Evolutionary conservation across 2,797 vertebrate species (phyloP), one percentile per base, ranked within the genome.

Genomic region (Anniella stebbinsi): DNA sequence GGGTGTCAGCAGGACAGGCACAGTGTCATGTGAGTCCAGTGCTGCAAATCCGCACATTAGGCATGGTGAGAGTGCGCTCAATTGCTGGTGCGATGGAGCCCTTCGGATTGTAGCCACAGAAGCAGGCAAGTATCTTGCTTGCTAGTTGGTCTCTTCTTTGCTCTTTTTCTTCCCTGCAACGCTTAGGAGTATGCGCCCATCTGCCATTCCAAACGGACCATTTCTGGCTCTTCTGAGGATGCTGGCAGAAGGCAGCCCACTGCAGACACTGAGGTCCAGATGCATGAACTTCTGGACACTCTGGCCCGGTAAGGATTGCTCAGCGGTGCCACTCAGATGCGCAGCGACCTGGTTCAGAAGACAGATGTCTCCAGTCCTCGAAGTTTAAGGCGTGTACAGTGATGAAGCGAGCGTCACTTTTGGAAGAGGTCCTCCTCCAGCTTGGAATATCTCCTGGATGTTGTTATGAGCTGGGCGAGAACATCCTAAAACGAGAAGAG

Each of bases 261-360:
- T 10, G 6, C 1, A 2, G 92, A 93, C 2, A 75, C 4, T 0
- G 84, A 93, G 80, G 89, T 25, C 36, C 67, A 77, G 13, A 3
- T 80, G 12, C 91, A 89, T 66, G 94, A 96, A 36, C 93, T 97
- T 90, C 81, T 84, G 0, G 51, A 70, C 0, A 69, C 90, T 0
- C 67, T 88, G 17, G 30, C 45, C 10, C 87, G 96, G 97, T 97
- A 36, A 87, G 95, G 87, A 33, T 13, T 83, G 23, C 33, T 7
- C 9, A 15, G 12, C 17, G 17, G 25, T 80, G 33, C 3, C 1
- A 1, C 17, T 57, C 15, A 57, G 38, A 4, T 36, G 3, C 17
- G 60, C 60, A 1, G 23, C 4, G 4, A 6, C 23, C 18, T 63
- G 21, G 60, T 63, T 5, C 18, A 63, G 17, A 38, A 36, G 17